Evolutionary conservation across 2,113 vertebrate species (phyloP), one percentile per base, ranked within the genome.

Genomic region (Tragelaphus scriptus): DNA sequence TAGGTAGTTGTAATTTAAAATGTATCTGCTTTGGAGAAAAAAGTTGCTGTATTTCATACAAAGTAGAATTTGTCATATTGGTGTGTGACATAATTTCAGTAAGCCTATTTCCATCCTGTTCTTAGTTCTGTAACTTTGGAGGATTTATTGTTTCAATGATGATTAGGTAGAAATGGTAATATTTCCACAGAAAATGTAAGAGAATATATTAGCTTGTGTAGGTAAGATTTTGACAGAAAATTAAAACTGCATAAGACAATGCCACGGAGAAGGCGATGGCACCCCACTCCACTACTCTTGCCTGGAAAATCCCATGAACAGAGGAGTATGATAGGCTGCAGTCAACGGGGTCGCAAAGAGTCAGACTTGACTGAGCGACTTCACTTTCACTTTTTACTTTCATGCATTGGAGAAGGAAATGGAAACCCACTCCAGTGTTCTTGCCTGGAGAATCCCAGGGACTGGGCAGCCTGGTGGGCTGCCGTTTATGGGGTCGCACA

Each of bases 151-250:
- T 80, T 96, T 95, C 71, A 30, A 9, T 97, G 58, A 94, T 94
- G 59, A 97, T 98, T 97, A 98, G 65, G 44, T 85, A 96, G 56
- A 94, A 97, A 93, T 95, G 14, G 85, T 85, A 96, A 97, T 95
- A 96, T 95, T 97, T 95, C 68, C 68, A 91, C 21, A 92, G 49
- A 95, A 96, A 94, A 96, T 80, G 8, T 82, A 90, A 95, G 14
- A 63, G 25, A 94, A 13, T 59, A 13, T 79, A 95, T 97, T 88
- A 97, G 17, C 51, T 97, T 96, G 51, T 94, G 17, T 91, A 94
- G 9, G 26, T 84, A 80, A 53, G 56, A 21, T 13, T 92, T 40
- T 97, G 82, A 95, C 51, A 91, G 82, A 49, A 90, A 85, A 93
- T 97, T 87, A 93, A 26, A 65, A 12, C 6, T 82, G 12, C 11